A percentile compares a stretch with the other conserved stretches of the same genome.
Evolutionary conservation across 2,797 vertebrate species (phyloP).

Genomic region (Eidolon dupreanum): DNA sequence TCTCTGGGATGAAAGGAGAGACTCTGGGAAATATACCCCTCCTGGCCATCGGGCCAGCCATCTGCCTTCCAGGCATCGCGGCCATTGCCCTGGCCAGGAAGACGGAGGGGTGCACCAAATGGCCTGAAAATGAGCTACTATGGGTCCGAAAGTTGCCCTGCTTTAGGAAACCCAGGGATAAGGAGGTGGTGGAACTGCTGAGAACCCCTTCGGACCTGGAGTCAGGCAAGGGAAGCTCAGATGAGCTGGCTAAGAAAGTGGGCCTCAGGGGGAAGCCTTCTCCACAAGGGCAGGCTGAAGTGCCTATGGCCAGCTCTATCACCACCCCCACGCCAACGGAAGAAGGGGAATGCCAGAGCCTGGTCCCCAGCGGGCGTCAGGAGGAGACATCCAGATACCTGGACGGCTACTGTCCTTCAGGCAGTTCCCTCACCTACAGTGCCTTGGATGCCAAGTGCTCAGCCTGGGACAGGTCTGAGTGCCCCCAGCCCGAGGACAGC

Average conservation of each 20-base stretch:
- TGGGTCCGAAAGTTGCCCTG: slow-evolving; percentile 82
- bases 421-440: slow-evolving; percentile 81
- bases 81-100: slow-evolving; percentile 89
- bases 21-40: slow-evolving; percentile 89
- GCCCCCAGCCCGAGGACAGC: slow-evolving; percentile 83
- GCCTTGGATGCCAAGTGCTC: slow-evolving; percentile 85
- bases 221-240: slow-evolving; percentile 86
- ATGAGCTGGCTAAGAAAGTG: slow-evolving; percentile 81
- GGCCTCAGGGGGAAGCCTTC: slow-evolving; percentile 74
- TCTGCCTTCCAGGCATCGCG: slow-evolving; percentile 89
- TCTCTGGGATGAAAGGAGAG: slow-evolving; percentile 91
- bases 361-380: slow-evolving; percentile 78
- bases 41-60: slow-evolving; percentile 89
- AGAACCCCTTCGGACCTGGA: slow-evolving; percentile 87
- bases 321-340: slow-evolving; percentile 68
- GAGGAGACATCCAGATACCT: slow-evolving; percentile 85
- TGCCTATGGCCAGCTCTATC: slow-evolving; percentile 79
- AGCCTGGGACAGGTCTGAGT: slow-evolving; percentile 78
- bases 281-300: slow-evolving; percentile 59
- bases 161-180: slow-evolving; percentile 81
- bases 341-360: slow-evolving; percentile 80
- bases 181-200: slow-evolving; percentile 84
- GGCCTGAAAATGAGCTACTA: slow-evolving; percentile 84
- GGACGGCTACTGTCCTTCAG: slow-evolving; percentile 85
- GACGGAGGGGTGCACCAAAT: slow-evolving; percentile 90